Evolutionary conservation across 2,113 vertebrate species (phyloP).

Genomic region (Argyrosomus japonicus): DNA sequence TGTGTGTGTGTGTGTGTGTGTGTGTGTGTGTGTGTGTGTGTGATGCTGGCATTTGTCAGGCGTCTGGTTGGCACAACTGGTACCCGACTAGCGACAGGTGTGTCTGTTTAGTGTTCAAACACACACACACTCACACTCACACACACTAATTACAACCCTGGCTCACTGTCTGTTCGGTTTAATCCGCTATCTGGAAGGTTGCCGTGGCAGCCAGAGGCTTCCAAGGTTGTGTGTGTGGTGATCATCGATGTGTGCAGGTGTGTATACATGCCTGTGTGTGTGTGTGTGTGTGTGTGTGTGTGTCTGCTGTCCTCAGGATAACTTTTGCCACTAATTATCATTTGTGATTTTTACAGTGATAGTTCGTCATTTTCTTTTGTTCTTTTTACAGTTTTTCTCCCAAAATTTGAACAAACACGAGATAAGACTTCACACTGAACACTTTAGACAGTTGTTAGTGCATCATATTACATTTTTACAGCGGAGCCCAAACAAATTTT

Average conservation of each 20-base stretch:
- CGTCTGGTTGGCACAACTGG: slow-evolving; percentile 35
- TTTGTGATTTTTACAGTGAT: neutral
- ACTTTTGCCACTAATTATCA: neutral
- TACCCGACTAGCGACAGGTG: slow-evolving; percentile 43
- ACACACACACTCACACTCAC: slow-evolving; percentile 24
- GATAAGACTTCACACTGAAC: no score
- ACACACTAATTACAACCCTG: slow-evolving; percentile 55
- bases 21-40: slow-evolving; percentile 15
- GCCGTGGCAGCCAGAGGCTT: slow-evolving; percentile 35
- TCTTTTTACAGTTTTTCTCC: neutral
- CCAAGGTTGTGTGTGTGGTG: slow-evolving; percentile 20
- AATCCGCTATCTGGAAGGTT: slow-evolving; percentile 43
- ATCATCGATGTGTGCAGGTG: slow-evolving; percentile 4
- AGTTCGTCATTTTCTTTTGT: neutral
- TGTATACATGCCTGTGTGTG: neutral
- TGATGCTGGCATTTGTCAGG: slow-evolving; percentile 36
- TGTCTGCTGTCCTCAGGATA: neutral
- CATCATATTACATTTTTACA: no score
- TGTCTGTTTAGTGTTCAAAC: slow-evolving; percentile 29
- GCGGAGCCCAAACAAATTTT: no score
- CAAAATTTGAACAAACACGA: no score
- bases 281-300: neutral
- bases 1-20: slow-evolving; percentile 9
- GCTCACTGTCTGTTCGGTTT: slow-evolving; percentile 43
- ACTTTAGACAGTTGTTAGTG: no score